phyloP scores from a whole-genome alignment of 30 jellyfish, hydroid and myxozoan species.

The Aurelia sp. region DNA sequence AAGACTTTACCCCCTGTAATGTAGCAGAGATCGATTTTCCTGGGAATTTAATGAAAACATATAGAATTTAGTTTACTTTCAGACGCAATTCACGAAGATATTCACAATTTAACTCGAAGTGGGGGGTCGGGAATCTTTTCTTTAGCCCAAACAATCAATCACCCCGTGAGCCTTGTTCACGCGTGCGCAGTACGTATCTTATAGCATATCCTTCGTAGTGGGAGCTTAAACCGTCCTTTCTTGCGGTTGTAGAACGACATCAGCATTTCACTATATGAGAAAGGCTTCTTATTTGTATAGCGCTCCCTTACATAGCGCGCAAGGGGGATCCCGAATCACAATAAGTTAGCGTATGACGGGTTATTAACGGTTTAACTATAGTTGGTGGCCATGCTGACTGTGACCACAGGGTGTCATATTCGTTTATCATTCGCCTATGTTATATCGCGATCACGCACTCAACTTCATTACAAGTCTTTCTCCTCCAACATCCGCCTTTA shows the following conservation, averaged over 20 bases:
- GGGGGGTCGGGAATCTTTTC: slow-evolving; percentile 86
- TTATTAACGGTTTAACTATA: slow-evolving; percentile 36
- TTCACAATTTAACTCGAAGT: slow-evolving; percentile 67
- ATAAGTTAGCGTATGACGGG: slow-evolving; percentile 11
- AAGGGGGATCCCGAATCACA: slow-evolving; percentile 33
- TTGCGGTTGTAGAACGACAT: slow-evolving; percentile 72
- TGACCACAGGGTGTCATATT: slow-evolving; percentile 61
- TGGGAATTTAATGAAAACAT: slow-evolving; percentile 44
- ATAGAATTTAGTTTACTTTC: slow-evolving; percentile 28
- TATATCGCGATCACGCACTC: too few relatives aligned
- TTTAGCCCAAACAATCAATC: slow-evolving; percentile 63
- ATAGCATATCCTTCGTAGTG: slow-evolving; percentile 57
- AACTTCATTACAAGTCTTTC: too few relatives aligned
- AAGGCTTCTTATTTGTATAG: neutral
- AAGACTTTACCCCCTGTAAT: too few relatives aligned
- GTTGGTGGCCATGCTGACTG: slow-evolving; percentile 60
- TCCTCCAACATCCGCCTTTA: too few relatives aligned
- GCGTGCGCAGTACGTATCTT: slow-evolving; percentile 81
- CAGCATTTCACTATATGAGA: slow-evolving; percentile 16
- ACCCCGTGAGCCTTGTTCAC: slow-evolving; percentile 65
- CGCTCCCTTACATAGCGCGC: slow-evolving; percentile 12
- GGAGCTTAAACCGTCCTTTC: slow-evolving; percentile 74
- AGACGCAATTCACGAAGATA: slow-evolving; percentile 43
- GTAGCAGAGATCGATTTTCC: slow-evolving; percentile 13
- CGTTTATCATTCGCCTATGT: slow-evolving; percentile 26